These are phyloP conservation scores for Digitonthophagus gazella DNA, from an alignment of 2,888 invertebrate species.

Conservation along the genomic window DNA sequence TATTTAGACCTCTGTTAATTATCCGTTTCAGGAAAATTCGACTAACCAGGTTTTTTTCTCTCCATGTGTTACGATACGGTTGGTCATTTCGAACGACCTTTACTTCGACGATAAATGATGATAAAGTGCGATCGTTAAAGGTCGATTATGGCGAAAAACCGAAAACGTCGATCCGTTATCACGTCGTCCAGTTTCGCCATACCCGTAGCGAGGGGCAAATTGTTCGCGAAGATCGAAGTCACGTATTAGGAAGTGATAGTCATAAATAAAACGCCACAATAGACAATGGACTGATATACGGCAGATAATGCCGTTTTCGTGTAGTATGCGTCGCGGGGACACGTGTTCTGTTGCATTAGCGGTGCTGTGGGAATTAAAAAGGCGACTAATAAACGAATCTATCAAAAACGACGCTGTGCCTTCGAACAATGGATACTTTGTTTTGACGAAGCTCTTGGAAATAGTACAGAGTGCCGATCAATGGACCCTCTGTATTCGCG, in stretches of 20 bases:
- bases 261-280: slow-evolving; percentile 35
- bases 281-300: slow-evolving; percentile 34
- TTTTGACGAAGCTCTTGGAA: neutral
- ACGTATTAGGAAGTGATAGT: slow-evolving; percentile 39
- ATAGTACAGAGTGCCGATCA: neutral
- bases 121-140: neutral
- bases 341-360: slow-evolving; percentile 15
- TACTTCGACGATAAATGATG: neutral
- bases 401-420: slow-evolving; percentile 10
- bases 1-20: slow-evolving; percentile 4
- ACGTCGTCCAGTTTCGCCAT: neutral
- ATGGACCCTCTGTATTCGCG: neutral
- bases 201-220: neutral
- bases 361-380: slow-evolving; percentile 14
- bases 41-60: too few species aligned
- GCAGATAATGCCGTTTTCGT: slow-evolving; percentile 31
- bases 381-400: slow-evolving; percentile 13
- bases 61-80: neutral
- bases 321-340: slow-evolving; percentile 23
- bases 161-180: neutral
- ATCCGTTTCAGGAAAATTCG: neutral
- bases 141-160: neutral
- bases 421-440: slow-evolving; percentile 13
- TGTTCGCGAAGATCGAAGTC: slow-evolving; percentile 31
- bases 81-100: neutral